A percentile compares a stretch with the other conserved stretches of the same genome.
phyloP scores from a whole-genome alignment of 2,888 invertebrate genomes.

The Oligia strigilis region DNA sequence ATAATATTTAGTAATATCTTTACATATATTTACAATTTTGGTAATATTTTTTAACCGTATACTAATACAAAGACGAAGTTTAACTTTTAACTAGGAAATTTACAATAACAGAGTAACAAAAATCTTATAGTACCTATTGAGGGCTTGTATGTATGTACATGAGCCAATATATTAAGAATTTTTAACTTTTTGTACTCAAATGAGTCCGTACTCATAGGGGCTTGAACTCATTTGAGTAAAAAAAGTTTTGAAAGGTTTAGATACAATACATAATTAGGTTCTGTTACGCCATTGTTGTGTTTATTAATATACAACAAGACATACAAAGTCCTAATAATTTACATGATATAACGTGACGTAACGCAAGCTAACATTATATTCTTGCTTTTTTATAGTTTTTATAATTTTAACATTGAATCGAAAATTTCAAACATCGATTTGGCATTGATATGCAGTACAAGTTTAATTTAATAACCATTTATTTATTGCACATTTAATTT shows the following conservation, averaged over 20 bases:
- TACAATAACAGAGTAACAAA: slow-evolving; percentile 88
- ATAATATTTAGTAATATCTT: slow-evolving; percentile 90
- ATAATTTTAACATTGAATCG: slow-evolving; percentile 61
- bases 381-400: slow-evolving; percentile 44
- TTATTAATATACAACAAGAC: slow-evolving; percentile 8
- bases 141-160: slow-evolving; percentile 82
- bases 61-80: slow-evolving; percentile 87
- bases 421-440: slow-evolving; percentile 82
- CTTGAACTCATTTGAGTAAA: slow-evolving; percentile 33
- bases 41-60: slow-evolving; percentile 88
- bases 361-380: slow-evolving; percentile 52
- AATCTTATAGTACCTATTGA: slow-evolving; percentile 73
- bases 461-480: slow-evolving; percentile 79
- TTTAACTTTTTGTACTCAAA: slow-evolving; percentile 34
- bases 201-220: slow-evolving; percentile 2
- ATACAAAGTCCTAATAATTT: slow-evolving; percentile 21
- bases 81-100: slow-evolving; percentile 82
- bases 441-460: slow-evolving; percentile 87
- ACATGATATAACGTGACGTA: slow-evolving; percentile 24
- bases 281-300: slow-evolving; percentile 31
- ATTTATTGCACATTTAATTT: slow-evolving; percentile 86
- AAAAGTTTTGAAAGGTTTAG: slow-evolving; percentile 17
- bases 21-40: slow-evolving; percentile 90
- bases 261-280: slow-evolving; percentile 43
- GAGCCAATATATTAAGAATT: slow-evolving; percentile 74